Evolutionary conservation across 1,140 invertebrate genomes (phyloP), one percentile per base, ranked within the genome.

Genomic region (Propsilocerus akamusi): DNA sequence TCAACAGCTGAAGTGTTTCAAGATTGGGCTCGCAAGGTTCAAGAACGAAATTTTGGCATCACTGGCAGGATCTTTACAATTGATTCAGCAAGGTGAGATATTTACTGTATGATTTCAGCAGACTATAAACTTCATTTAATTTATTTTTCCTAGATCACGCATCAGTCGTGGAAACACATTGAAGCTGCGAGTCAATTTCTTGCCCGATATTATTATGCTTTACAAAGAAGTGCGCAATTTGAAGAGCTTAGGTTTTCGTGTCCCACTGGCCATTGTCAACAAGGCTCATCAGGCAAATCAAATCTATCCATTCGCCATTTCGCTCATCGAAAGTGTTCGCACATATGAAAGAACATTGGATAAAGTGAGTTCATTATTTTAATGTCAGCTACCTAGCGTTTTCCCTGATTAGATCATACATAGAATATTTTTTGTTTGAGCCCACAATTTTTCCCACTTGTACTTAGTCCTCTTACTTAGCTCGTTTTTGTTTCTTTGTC

Each of bases 281-380:
- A 97, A 97, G 68, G 95, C 96, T 6, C 94, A 98, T 68, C 92
- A 97, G 64, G 94, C 95, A 0, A 98, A 97, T 68, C 90, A 97
- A 63, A 76, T 98, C 1, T 99, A 99, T 69, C 97, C 97, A 3
- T 99, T 93, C 71, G 97, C 96, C 5, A 97, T 99, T 56, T 98
- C 95, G 4, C 72, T 99, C 34, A 96, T 98, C 62, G 95, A 99
- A 68, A 97, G 92, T 65, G 87, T 98, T 17, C 77, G 91, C 54
- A 95, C 94, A 5, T 99, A 99, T 63, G 92, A 97, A 64, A 78
- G 90, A 61, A 95, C 92, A 5, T 70, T 96, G 59, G 92, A 97
- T 69, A 97, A 97, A 83, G 89, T 94, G 74, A 70, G 60, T 55
- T 48, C 41, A 32, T 49, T 52, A 52, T 55, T 26, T 48, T 49